Evolutionary conservation across 2,888 invertebrate species (phyloP), one percentile per base, ranked within the genome.

Genomic region (Eustalomyia histrio): DNA sequence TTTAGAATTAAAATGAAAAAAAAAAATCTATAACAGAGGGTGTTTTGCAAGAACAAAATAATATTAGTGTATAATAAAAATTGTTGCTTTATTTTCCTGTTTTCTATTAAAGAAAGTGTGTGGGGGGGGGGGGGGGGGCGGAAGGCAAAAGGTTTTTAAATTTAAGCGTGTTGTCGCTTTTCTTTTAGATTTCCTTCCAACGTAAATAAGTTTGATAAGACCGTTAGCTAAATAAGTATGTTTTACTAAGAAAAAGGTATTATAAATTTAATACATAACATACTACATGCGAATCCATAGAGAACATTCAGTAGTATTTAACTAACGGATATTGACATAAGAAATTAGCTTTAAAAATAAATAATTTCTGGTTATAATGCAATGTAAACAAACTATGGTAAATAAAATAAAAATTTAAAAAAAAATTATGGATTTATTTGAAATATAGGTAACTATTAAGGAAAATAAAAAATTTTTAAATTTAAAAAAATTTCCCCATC

Each of bases 291-390:
- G n/a, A 21, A 63, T 9, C 24, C 14, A 24, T 4, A 24, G 12
- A 18, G 39, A n/a, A 52, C 24, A 50, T 61, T 29, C 29, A 64
- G 65, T 71, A n/a, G n/a, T n/a, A n/a, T n/a, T n/a, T n/a, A 76
- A n/a, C 71, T 29, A 63, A 71, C 63, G 76, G 58, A 71, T 76
- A 76, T 76, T 71, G 69, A 76, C 69, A 64, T 9, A 24, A 76
- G 57, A 71, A 69, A 69, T 76, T 76, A 76, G 39, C 64, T 64
- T 65, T 69, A 58, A 76, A 64, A 64, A 52, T 43, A 57, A 47
- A 50, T 64, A 76, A 76, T 76, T 76, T 76, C 57, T 52, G 58
- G 57, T 39, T 21, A 64, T 57, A 65, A 71, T 52, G 35, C 24
- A 61, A 68, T 61, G 50, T 67, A 43, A 76, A 69, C 75, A 69